phyloP scores from a whole-genome alignment of 2,888 invertebrate genomes.

The Zeuzera pyrina region DNA sequence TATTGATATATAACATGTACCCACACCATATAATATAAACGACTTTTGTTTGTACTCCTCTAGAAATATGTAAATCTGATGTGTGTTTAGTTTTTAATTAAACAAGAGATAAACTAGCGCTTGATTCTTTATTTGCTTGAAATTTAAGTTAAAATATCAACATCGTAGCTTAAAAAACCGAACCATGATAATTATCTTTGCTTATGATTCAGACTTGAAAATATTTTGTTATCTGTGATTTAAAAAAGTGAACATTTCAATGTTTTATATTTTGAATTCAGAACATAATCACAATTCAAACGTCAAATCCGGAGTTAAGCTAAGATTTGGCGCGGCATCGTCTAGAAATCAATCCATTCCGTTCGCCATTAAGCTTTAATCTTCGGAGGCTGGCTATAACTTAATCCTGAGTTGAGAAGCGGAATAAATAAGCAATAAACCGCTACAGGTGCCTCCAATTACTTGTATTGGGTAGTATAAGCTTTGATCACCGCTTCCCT shows the following conservation, averaged over 20 bases:
- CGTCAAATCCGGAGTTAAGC: slow-evolving; percentile 39
- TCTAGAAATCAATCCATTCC: slow-evolving; percentile 68
- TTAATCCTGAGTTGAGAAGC: slow-evolving; percentile 65
- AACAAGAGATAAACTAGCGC: slow-evolving; percentile 58
- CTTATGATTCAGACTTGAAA: background rate
- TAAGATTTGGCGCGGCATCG: slow-evolving; percentile 44
- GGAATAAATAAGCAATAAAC: slow-evolving; percentile 70
- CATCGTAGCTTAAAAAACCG: background rate
- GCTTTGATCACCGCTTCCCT: too few relatives aligned
- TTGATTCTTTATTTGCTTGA: slow-evolving; percentile 53
- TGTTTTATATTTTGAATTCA: background rate
- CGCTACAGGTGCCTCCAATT: slow-evolving; percentile 49
- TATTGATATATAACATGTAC: slow-evolving; percentile 59
- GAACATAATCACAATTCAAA: slow-evolving; percentile 28
- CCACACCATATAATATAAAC: slow-evolving; percentile 33
- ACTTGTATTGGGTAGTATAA: slow-evolving; percentile 11
- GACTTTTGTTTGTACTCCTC: slow-evolving; percentile 33
- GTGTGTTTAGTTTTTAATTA: slow-evolving; percentile 59
- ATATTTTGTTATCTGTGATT: background rate
- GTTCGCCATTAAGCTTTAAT: slow-evolving; percentile 67
- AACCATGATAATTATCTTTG: background rate
- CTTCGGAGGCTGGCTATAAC: slow-evolving; percentile 67
- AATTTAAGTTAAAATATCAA: slow-evolving; percentile 27
- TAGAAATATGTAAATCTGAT: slow-evolving; percentile 58
- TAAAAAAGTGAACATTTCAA: background rate